These are phyloP conservation scores for Gortyna flavago DNA, from an alignment of 2,888 invertebrate genomes.

Conservation along the genomic window DNA sequence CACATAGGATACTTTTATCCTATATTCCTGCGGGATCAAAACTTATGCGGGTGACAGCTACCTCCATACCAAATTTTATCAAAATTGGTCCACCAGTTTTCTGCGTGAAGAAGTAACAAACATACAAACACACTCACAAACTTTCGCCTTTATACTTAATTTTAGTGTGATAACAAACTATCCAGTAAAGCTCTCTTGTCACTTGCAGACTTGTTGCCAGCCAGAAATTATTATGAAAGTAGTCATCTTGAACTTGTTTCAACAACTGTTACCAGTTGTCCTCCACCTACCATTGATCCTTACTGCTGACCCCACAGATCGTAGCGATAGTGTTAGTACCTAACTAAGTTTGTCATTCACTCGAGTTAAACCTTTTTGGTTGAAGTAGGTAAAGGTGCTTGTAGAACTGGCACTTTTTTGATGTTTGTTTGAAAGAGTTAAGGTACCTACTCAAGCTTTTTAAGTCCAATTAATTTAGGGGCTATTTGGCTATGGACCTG, in stretches of 20 bases:
- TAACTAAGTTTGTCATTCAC: slow-evolving; percentile 25
- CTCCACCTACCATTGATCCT: slow-evolving; percentile 22
- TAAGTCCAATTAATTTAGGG: background rate
- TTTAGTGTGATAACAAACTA: background rate
- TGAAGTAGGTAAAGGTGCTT: slow-evolving; percentile 27
- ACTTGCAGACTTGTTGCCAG: background rate
- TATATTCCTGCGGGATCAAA: too few species aligned
- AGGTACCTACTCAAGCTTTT: background rate
- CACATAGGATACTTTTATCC: too few species aligned
- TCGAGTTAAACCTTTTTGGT: slow-evolving; percentile 23
- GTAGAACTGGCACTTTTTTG: background rate
- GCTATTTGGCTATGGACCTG: background rate
- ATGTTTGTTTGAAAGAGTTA: background rate
- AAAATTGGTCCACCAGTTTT: too few species aligned
- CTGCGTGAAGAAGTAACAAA: too few species aligned
- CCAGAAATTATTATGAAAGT: slow-evolving; percentile 27
- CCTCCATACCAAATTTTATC: too few species aligned
- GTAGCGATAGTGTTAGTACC: slow-evolving; percentile 25
- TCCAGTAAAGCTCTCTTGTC: background rate
- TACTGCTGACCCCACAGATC: slow-evolving; percentile 38
- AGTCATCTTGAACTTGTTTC: slow-evolving; percentile 19
- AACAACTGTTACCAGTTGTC: slow-evolving; percentile 13
- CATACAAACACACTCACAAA: too few species aligned
- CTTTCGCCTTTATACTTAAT: too few species aligned
- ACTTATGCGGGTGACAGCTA: too few species aligned